These are phyloP conservation scores for Cantharis lateralis DNA, from an alignment of 2,888 invertebrate genomes.

Conservation along the genomic window DNA sequence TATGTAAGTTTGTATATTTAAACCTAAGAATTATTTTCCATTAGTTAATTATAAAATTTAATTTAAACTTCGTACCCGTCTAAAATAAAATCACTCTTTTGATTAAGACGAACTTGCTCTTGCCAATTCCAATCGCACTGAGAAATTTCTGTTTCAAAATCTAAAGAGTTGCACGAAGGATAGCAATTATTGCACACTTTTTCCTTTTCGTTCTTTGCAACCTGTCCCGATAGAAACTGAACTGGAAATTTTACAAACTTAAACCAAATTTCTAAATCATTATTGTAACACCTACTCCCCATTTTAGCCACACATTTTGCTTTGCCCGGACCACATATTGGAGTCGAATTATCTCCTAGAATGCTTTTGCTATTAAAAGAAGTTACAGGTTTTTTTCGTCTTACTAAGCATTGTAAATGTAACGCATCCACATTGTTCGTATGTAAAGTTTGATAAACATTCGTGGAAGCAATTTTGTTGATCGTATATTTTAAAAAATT, in stretches of 20 bases:
- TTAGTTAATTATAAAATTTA: neutral
- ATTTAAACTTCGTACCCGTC: neutral
- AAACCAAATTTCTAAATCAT: neutral
- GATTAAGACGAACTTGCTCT: neutral
- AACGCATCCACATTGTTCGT: slow-evolving; percentile 64
- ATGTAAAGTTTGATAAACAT: slow-evolving; percentile 67
- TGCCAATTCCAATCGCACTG: slow-evolving; percentile 49
- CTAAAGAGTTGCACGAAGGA: slow-evolving; percentile 70
- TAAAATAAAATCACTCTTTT: neutral
- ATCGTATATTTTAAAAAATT: slow-evolving; percentile 67
- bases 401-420: slow-evolving; percentile 66
- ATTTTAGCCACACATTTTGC: slow-evolving; percentile 18
- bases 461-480: slow-evolving; percentile 71
- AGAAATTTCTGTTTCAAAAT: slow-evolving; percentile 73
- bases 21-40: slow-evolving; percentile 51
- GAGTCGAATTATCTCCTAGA: slow-evolving; percentile 55
- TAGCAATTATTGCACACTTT: slow-evolving; percentile 60
- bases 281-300: slow-evolving; percentile 17
- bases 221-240: neutral
- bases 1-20: slow-evolving; percentile 64
- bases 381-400: neutral
- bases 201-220: neutral
- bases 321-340: slow-evolving; percentile 59
- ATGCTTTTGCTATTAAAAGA: neutral
- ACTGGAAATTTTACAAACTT: neutral